Evolutionary conservation across 37 sponge, comb jelly and placozoan genomes (phyloP).

Genomic region (Spongia lamella): DNA sequence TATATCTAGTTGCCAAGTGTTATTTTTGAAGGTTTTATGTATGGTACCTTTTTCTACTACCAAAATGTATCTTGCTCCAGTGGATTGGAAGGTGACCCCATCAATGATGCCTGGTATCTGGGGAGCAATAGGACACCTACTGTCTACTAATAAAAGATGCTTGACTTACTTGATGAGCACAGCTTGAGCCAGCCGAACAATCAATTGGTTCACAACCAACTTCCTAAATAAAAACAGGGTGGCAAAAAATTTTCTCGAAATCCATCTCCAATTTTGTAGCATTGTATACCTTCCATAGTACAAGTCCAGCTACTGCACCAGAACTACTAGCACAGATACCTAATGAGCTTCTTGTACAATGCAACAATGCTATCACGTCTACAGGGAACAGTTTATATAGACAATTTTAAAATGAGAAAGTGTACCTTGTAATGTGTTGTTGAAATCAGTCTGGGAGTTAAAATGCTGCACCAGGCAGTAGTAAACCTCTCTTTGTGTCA

Average conservation of each 20-base stretch:
- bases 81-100: conserved; percentile 56
- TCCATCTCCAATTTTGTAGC: not conserved
- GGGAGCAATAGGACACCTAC: not conserved
- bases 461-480: conserved; percentile 88
- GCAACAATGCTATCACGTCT: conserved; percentile 85
- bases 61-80: conserved; percentile 90
- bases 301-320: conserved; percentile 81
- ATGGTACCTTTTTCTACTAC: conserved; percentile 89
- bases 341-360: conserved; percentile 66
- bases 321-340: conserved; percentile 87
- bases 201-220: conserved; percentile 58
- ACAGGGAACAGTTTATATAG: not conserved
- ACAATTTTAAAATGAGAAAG: not conserved
- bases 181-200: conserved; percentile 56
- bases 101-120: conserved; percentile 85
- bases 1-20: not conserved
- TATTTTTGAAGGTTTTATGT: not conserved
- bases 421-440: conserved; percentile 74
- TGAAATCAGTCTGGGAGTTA: conserved; percentile 86
- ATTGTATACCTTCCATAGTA: conserved; percentile 60
- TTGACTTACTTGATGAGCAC: conserved; percentile 2
- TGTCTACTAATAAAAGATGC: no score
- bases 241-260: not conserved
- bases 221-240: conserved; percentile 8
- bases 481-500: conserved; percentile 93